Conservation (phyloP, 2,797 vertebrate genomes). For the Iguana delicatissima region DNA sequence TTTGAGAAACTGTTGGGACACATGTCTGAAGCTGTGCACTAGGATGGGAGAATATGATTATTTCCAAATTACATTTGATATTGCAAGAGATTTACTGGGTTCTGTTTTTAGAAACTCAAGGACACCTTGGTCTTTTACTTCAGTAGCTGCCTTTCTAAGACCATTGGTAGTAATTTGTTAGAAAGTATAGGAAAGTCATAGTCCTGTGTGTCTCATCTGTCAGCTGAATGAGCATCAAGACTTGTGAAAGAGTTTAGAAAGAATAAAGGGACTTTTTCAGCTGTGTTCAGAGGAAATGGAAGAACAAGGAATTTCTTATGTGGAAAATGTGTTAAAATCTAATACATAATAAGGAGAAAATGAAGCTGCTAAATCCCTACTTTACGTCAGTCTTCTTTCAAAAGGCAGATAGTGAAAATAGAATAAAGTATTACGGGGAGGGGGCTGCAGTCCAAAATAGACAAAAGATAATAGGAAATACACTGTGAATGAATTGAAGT, state of each 20-base stretch:
- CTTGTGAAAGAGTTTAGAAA: not conserved
- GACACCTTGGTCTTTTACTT: not conserved
- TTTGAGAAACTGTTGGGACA: not conserved
- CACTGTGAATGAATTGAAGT: not conserved
- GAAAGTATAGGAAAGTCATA: not conserved
- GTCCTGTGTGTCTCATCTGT: not conserved
- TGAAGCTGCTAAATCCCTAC: not conserved
- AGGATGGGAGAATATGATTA: not conserved
- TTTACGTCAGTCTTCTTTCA: not conserved
- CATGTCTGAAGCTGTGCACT: not conserved
- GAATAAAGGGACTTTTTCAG: not conserved
- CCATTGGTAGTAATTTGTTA: not conserved
- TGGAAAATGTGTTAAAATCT: not conserved
- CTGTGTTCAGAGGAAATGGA: not conserved
- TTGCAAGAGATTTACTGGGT: not conserved
- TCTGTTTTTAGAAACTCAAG: constrained; percentile 12
- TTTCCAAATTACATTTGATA: not conserved
- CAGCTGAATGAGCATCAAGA: not conserved
- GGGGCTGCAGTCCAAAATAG: not conserved
- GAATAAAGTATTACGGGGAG: not conserved
- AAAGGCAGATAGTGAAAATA: not conserved
- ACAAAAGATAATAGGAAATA: not conserved
- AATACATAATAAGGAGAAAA: not conserved
- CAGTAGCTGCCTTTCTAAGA: not conserved
- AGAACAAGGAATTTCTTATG: not conserved